Conservation (phyloP, 2,797 vertebrate species). For the Arnoldichthys spilopterus region DNA sequence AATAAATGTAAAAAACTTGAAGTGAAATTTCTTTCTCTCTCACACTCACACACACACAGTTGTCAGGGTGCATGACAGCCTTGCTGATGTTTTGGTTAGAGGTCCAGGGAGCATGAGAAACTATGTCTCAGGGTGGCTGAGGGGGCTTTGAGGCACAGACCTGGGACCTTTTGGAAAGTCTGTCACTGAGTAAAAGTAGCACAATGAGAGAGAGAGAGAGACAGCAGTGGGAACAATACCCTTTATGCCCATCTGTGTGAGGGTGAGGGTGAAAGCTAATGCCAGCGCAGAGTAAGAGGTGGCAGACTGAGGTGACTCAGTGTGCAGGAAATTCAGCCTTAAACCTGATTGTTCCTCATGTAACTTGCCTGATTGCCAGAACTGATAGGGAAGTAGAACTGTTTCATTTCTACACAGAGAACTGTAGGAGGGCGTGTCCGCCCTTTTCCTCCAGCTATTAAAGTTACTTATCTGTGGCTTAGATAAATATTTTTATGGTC, state of each 20-base stretch:
- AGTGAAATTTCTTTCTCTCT: too few species aligned
- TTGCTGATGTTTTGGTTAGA: constrained; percentile 50
- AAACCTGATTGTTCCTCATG: constrained; percentile 23
- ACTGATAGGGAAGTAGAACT: constrained; percentile 34
- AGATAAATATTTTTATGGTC: constrained; percentile 38
- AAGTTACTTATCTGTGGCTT: constrained; percentile 21
- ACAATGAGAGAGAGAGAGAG: neutral
- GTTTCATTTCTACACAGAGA: constrained; percentile 29
- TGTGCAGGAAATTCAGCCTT: constrained; percentile 20
- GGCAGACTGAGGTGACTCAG: neutral
- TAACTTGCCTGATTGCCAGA: constrained; percentile 5
- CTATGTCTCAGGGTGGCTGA: constrained; percentile 16
- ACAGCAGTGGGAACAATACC: neutral
- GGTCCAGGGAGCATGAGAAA: constrained; percentile 50
- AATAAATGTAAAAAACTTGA: neutral
- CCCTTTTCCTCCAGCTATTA: constrained; percentile 28
- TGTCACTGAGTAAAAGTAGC: constrained; percentile 16
- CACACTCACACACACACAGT: neutral
- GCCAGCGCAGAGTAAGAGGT: neutral
- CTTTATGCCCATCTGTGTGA: neutral
- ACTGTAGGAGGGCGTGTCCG: constrained; percentile 37
- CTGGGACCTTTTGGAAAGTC: constrained; percentile 23
- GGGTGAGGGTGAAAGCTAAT: neutral
- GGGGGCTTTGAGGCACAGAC: constrained; percentile 25
- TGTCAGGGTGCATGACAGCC: constrained; percentile 13